A percentile compares a stretch with the other conserved stretches of the same genome.
Evolutionary conservation across 2,113 vertebrate genomes (phyloP).

Genomic region (Phrynosoma platyrhinos): DNA sequence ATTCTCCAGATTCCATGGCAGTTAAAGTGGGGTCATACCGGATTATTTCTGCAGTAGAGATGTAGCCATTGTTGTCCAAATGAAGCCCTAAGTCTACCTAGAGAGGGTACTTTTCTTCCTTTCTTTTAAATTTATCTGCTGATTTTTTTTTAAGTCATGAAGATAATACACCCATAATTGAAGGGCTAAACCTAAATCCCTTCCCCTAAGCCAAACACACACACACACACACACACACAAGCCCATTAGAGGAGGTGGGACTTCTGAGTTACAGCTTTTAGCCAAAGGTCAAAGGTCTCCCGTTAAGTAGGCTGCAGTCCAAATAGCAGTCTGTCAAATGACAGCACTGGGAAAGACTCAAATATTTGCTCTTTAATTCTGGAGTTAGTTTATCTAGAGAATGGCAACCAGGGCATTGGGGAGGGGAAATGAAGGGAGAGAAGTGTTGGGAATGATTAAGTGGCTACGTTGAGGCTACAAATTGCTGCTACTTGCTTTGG

Average conservation of each 20-base stretch:
- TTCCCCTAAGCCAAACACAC: conserved; percentile 73
- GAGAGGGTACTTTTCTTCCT: conserved; percentile 56
- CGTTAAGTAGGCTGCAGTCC: conserved; percentile 78
- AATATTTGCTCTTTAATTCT: conserved; percentile 80
- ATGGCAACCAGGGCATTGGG: conserved; percentile 47
- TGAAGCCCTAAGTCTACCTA: conserved; percentile 73
- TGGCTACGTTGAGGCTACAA: conserved; percentile 72
- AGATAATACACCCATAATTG: conserved; percentile 76
- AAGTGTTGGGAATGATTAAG: conserved; percentile 74
- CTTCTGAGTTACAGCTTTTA: conserved; percentile 82
- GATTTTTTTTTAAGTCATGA: conserved; percentile 61
- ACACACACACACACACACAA: conserved; percentile 48
- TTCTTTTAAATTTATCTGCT: conserved; percentile 69
- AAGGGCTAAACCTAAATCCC: conserved; percentile 69
- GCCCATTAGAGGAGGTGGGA: conserved; percentile 80
- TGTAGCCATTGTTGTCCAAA: conserved; percentile 65
- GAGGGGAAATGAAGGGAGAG: conserved; percentile 29
- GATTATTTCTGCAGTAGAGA: too few relatives aligned
- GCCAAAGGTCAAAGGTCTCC: conserved; percentile 80
- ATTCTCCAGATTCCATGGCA: too few relatives aligned
- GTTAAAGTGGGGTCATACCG: too few relatives aligned
- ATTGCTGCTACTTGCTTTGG: conserved; percentile 77
- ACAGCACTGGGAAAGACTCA: conserved; percentile 62
- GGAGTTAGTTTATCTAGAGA: conserved; percentile 69
- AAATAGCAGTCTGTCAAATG: conserved; percentile 77